phyloP scores from a whole-genome alignment of 2,797 vertebrate species.

The Argyrosomus regius region DNA sequence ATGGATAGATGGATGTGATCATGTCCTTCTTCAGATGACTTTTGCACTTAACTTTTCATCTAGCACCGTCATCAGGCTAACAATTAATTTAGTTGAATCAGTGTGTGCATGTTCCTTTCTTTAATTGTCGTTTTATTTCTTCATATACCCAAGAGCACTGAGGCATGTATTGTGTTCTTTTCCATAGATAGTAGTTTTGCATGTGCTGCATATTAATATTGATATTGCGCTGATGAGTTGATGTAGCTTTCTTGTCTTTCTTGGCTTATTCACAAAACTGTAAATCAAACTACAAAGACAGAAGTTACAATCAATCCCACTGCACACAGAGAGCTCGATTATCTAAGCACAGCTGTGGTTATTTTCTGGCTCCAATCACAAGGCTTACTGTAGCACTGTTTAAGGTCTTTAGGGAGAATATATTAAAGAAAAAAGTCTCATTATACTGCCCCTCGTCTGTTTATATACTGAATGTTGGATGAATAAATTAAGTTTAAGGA shows the following conservation, averaged over 20 bases:
- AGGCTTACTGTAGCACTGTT: background rate
- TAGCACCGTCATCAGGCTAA: background rate
- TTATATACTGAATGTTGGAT: background rate
- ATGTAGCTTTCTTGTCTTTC: background rate
- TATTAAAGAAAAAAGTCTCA: background rate
- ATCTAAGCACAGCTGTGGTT: slow-evolving; percentile 22
- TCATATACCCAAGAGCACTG: background rate
- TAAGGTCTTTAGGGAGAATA: too few species aligned
- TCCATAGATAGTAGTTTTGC: background rate
- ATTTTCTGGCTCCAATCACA: slow-evolving; percentile 16
- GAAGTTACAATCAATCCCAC: background rate
- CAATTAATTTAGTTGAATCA: background rate
- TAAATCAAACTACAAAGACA: background rate
- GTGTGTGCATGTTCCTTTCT: too few species aligned
- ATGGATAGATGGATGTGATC: background rate
- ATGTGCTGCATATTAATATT: background rate
- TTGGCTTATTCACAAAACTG: background rate
- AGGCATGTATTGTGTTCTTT: background rate
- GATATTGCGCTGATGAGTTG: background rate
- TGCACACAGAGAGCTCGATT: background rate
- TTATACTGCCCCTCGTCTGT: background rate
- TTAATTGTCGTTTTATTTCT: background rate
- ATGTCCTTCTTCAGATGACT: background rate
- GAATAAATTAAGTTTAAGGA: slow-evolving; percentile 3
- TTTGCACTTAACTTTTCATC: background rate